Evolutionary conservation across 2,113 vertebrate genomes (phyloP).

Genomic region (Lophotis ruficrista): DNA sequence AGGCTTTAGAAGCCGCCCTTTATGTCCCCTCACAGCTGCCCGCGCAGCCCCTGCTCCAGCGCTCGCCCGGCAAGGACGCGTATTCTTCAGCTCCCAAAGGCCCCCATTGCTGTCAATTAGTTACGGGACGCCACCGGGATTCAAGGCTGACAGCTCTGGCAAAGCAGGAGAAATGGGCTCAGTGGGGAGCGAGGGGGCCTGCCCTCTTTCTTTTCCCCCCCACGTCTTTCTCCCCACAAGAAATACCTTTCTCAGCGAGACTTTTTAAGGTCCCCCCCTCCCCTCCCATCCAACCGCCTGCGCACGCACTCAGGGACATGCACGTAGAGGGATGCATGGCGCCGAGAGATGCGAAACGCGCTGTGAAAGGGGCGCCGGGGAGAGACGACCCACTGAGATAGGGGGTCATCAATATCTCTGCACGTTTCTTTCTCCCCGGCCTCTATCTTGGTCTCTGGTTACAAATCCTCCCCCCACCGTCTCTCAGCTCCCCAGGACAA

Average conservation of each 20-base stretch:
- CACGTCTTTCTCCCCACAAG: slow-evolving; percentile 64
- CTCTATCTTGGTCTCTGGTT: not conserved
- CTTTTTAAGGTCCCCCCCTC: slow-evolving; percentile 56
- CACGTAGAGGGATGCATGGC: not conserved
- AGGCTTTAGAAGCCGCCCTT: slow-evolving; percentile 72
- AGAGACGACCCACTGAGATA: not conserved
- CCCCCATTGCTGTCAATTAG: slow-evolving; percentile 86
- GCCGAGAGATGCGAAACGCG: slow-evolving; percentile 44
- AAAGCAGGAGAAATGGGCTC: slow-evolving; percentile 85
- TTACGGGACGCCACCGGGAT: slow-evolving; percentile 85
- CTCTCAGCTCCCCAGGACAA: not conserved
- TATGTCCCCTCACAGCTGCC: slow-evolving; percentile 78
- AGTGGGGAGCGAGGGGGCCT: slow-evolving; percentile 80
- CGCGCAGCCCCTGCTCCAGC: slow-evolving; percentile 63
- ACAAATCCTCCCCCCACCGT: not conserved
- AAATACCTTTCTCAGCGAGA: slow-evolving; percentile 82
- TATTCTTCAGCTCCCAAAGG: slow-evolving; percentile 83
- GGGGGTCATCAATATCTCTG: not conserved
- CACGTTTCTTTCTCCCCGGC: not conserved
- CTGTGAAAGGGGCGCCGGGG: not conserved
- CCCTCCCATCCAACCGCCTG: not conserved
- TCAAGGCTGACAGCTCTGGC: slow-evolving; percentile 83
- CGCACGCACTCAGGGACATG: not conserved
- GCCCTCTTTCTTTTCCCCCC: slow-evolving; percentile 58
- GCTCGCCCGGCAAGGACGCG: slow-evolving; percentile 75